Conservation (phyloP, 1,140 invertebrate species). For the Pogonomyrmex barbatus region DNA sequence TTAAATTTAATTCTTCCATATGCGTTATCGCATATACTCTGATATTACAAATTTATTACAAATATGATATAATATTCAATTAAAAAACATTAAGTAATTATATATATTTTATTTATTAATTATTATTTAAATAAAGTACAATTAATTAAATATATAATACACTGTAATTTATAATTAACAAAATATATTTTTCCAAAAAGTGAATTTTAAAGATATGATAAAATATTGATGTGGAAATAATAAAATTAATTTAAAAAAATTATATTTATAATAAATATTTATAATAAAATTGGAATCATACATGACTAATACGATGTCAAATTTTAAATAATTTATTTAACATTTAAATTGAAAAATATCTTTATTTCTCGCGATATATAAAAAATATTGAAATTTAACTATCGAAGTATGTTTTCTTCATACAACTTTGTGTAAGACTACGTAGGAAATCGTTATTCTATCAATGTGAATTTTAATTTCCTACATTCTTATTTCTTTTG, state of each 20-base stretch:
- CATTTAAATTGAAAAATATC: not conserved
- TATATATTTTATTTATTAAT: conserved; percentile 8
- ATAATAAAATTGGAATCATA: not conserved
- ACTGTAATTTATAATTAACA: conserved; percentile 9
- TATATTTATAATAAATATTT: no score
- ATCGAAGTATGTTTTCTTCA: not conserved
- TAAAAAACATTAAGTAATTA: conserved; percentile 9
- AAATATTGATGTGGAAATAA: conserved; percentile 27
- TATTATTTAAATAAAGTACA: not conserved
- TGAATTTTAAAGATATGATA: conserved; percentile 18
- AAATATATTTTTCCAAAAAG: conserved; percentile 45
- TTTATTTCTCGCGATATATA: not conserved
- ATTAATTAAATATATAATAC: not conserved
- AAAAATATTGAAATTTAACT: not conserved
- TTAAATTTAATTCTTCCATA: conserved; percentile 3
- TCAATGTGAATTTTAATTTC: not conserved
- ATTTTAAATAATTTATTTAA: conserved; percentile 16
- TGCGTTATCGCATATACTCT: not conserved
- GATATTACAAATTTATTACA: not conserved
- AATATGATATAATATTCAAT: not conserved
- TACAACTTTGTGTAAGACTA: not conserved
- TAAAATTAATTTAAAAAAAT: not conserved
- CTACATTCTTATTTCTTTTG: not conserved
- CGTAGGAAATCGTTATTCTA: not conserved
- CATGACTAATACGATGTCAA: not conserved